These are phyloP conservation scores for Muscicapa striata DNA, from an alignment of 2,797 vertebrate species.

Conservation along the genomic window DNA sequence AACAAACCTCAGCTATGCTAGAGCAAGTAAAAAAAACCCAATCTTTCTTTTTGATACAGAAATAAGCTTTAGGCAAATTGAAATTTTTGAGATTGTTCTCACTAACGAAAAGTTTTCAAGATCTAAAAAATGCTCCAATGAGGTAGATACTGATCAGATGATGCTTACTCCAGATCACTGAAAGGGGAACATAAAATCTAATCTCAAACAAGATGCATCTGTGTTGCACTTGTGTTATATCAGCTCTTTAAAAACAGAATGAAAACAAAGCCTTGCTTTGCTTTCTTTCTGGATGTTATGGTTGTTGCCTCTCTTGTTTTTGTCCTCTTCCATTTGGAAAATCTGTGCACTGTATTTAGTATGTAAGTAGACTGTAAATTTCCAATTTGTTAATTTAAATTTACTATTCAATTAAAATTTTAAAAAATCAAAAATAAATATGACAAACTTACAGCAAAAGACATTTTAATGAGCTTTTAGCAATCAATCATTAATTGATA, in stretches of 20 bases:
- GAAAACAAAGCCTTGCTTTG: not conserved
- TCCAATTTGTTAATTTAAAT: not conserved
- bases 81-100: not conserved
- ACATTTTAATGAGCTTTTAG: not conserved
- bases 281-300: not conserved
- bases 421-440: not conserved
- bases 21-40: not conserved
- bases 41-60: not conserved
- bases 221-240: not conserved
- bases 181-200: not conserved
- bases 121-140: not conserved
- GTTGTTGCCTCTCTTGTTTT: not conserved
- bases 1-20: conserved; percentile 25
- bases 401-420: not conserved
- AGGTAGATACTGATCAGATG: not conserved
- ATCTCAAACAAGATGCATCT: not conserved
- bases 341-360: not conserved
- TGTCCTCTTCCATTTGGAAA: not conserved
- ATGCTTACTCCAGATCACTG: not conserved
- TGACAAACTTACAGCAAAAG: not conserved
- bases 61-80: not conserved
- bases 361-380: not conserved
- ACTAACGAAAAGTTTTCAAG: not conserved
- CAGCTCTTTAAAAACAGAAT: not conserved
- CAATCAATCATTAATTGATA: not conserved